Percentiles rank a stretch among this genome's conserved stretches.
Evolutionary conservation across 2,797 vertebrate genomes (phyloP).

Genomic region (Leptatherina wallacei): DNA sequence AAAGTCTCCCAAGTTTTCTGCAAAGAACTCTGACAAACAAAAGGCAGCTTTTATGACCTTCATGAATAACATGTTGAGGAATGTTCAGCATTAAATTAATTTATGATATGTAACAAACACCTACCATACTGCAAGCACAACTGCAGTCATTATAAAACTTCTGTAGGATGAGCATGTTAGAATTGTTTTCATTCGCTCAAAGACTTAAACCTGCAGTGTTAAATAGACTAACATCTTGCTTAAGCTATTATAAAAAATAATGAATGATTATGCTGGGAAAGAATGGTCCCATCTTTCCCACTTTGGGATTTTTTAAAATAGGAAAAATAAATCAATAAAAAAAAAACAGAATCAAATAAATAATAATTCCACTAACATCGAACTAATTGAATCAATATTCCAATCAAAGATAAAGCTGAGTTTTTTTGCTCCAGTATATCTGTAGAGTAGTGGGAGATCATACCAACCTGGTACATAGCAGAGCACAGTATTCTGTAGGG

Average conservation of each 20-base stretch:
- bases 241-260: too few species aligned
- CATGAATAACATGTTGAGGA: conserved; percentile 7
- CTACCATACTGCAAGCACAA: conserved; percentile 4
- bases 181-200: not conserved
- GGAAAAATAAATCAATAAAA: too few species aligned
- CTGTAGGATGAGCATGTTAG: not conserved
- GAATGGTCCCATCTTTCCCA: too few species aligned
- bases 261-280: too few species aligned
- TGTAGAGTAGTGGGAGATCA: not conserved
- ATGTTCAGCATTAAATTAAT: conserved; percentile 22
- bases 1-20: conserved; percentile 96
- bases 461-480: conserved; percentile 93
- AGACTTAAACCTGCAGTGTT: not conserved
- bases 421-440: not conserved
- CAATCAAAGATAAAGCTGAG: too few species aligned
- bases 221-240: not conserved
- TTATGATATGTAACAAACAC: not conserved
- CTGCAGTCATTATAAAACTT: conserved; percentile 5
- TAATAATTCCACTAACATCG: not conserved
- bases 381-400: too few species aligned
- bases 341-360: not conserved
- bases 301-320: too few species aligned
- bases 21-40: conserved; percentile 91
- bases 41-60: conserved; percentile 8
- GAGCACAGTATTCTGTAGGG: conserved; percentile 84